Evolutionary conservation across 2,797 vertebrate genomes (phyloP).

Genomic region (Sciaenops ocellatus): DNA sequence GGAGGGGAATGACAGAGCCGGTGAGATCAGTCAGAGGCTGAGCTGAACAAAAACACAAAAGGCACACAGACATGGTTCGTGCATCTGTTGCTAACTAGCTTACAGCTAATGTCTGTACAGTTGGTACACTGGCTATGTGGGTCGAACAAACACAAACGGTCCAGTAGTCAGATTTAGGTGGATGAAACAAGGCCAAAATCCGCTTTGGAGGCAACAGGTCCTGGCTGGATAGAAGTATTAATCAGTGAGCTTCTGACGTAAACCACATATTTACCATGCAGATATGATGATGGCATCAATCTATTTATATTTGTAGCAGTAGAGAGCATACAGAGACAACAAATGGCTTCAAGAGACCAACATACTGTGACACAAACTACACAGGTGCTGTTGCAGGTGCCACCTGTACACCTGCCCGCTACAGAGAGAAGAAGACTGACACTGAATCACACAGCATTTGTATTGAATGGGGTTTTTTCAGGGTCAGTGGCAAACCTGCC

Average conservation of each 20-base stretch:
- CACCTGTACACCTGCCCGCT: constrained; percentile 46
- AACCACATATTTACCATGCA: neutral
- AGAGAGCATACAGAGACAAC: neutral
- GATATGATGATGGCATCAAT: neutral
- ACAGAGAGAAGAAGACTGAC: constrained; percentile 1
- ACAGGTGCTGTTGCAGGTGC: constrained; percentile 60
- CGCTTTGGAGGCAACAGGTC: neutral
- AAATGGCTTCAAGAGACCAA: constrained; percentile 36
- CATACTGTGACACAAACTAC: constrained; percentile 27
- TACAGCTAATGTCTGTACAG: neutral
- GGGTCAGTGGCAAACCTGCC: constrained; percentile 24
- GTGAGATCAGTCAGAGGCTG: constrained; percentile 8
- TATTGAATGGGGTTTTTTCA: constrained; percentile 7
- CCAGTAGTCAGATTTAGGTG: neutral
- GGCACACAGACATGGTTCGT: neutral
- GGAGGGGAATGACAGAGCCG: neutral
- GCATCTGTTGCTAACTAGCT: neutral
- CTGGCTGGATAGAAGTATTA: neutral
- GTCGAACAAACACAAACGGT: neutral
- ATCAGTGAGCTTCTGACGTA: neutral
- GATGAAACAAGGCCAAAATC: neutral
- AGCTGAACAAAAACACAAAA: constrained; percentile 2
- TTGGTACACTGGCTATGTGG: neutral
- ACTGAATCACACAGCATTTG: neutral
- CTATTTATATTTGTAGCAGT: neutral